Conservation (phyloP, 2,113 vertebrate genomes). For the Ginglymostoma cirratum region DNA sequence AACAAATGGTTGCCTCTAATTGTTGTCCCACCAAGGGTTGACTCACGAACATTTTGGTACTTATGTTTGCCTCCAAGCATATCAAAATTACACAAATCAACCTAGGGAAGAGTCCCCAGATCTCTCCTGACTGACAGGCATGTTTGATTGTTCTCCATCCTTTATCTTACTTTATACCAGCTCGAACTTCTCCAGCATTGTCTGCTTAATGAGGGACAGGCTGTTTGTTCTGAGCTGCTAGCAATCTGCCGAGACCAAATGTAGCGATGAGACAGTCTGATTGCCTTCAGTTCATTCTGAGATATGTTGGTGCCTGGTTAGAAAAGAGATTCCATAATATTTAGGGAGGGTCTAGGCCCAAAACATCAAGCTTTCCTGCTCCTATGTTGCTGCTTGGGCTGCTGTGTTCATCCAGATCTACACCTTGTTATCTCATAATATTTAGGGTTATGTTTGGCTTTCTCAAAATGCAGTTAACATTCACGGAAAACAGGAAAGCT, state of each 20-base stretch:
- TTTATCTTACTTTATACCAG: background rate
- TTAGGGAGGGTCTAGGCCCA: too few species aligned
- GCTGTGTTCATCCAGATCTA: too few species aligned
- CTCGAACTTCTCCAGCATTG: background rate
- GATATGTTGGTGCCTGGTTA: background rate
- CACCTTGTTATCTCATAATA: too few species aligned
- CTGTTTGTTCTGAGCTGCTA: background rate
- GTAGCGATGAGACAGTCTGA: background rate
- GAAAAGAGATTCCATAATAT: background rate
- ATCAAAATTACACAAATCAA: background rate
- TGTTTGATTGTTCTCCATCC: background rate
- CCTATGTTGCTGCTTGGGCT: too few species aligned
- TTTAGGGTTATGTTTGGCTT: background rate
- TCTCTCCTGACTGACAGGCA: background rate
- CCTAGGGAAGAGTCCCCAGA: background rate
- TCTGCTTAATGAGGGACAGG: background rate
- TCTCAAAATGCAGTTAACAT: background rate
- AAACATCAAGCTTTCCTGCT: too few species aligned
- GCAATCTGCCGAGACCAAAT: background rate
- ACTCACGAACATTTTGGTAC: background rate
- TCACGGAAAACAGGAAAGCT: background rate
- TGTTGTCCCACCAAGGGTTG: background rate
- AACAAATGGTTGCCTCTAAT: background rate
- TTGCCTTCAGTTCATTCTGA: background rate
- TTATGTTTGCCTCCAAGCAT: background rate